Evolutionary conservation across 2,113 vertebrate species (phyloP), one percentile per base, ranked within the genome.

Genomic region (Perca flavescens): DNA sequence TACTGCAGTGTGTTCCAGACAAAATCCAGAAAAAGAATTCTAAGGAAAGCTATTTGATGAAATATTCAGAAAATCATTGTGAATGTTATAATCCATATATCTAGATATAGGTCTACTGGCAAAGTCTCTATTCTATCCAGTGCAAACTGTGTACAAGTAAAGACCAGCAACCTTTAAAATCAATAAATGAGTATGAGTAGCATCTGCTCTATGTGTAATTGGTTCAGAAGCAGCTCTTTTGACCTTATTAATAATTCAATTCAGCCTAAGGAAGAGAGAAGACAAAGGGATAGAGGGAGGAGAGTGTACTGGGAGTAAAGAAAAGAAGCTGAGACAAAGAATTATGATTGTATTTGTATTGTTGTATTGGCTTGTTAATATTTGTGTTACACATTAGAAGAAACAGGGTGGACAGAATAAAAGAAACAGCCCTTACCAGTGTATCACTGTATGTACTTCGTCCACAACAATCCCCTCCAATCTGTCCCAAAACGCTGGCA

Each of bases 201-300:
- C 0, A 28, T 49, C 19, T 52, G 47, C 50, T 75, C 58, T 47
- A 28, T 73, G 72, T 77, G 2, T 63, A 36, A 53, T 76, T 80
- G 81, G 53, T 63, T 77, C 17, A 57, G 69, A 89, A 68, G 69
- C 50, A 43, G 11, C 63, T 66, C 25, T 46, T 65, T 84, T 74
- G 36, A 68, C 74, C 17, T 65, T 65, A 49, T 68, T 60, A 82
- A 73, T 43, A 80, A 76, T 73, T 79, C 14, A 88, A 70, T 79
- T 43, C n/a, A 60, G 34, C 68, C 77, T 49, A 0, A 13, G 47
- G 74, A 3, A 25, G 16, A 0, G 21, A 34, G 5, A 34, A 54
- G 34, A 31, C 17, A 34, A 11, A 49, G 28, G 2, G 10, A 19
- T 16, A 3, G 57, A 34, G 28, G 4, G 15, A 17, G 36, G 3